Conservation (phyloP, 2,113 vertebrate genomes). For the Neotoma lepida region DNA sequence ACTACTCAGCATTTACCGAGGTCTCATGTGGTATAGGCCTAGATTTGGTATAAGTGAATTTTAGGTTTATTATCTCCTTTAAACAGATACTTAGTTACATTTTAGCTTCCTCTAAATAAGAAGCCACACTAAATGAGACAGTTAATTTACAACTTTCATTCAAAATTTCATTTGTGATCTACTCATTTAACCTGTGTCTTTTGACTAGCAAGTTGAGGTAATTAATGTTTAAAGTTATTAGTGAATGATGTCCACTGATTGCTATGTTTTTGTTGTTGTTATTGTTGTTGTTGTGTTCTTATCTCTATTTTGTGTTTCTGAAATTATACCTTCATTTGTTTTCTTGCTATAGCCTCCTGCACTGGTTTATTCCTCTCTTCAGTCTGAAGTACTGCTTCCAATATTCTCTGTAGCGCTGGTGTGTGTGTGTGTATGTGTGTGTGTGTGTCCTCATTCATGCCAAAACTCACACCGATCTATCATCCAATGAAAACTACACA, state of each 20-base stretch:
- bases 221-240: background rate
- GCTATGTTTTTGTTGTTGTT: background rate
- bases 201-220: too few relatives aligned
- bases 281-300: background rate
- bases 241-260: background rate
- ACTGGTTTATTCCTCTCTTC: background rate
- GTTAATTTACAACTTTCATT: background rate
- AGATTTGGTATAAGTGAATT: background rate
- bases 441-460: background rate
- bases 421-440: background rate
- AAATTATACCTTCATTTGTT: background rate
- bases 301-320: background rate
- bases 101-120: background rate
- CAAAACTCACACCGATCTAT: background rate
- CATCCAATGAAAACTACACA: background rate
- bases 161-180: background rate
- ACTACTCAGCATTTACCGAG: background rate
- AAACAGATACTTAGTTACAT: background rate
- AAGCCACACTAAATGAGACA: background rate
- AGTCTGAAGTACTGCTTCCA: background rate
- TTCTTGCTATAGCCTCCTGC: background rate
- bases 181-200: background rate
- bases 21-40: background rate
- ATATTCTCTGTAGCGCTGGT: background rate
- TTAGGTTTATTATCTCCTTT: constrained; percentile 5